Base-by-base conservation (phyloP, 2,888 invertebrate species). In the Pristionchus entomophagus region DNA sequence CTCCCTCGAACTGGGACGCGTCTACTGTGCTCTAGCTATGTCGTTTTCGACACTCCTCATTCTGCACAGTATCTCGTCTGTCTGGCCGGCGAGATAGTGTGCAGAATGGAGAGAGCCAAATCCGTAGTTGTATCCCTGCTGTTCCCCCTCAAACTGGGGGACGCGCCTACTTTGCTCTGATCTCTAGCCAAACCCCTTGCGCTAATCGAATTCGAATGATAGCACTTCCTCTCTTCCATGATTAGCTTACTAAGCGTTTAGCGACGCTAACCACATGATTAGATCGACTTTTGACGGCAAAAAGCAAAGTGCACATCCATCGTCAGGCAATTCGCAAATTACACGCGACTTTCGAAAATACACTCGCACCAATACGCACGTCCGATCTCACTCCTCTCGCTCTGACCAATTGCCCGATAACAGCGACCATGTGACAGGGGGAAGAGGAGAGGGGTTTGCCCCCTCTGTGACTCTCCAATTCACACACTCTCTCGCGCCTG, bases 121-220 rank as follows among this genome's bases (percentile, higher is more conserved):
- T n/a, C n/a, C n/a, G n/a, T n/a, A n/a, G n/a, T n/a, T n/a, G n/a
- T n/a, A n/a, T n/a, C n/a, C n/a, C n/a, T n/a, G n/a, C n/a, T n/a
- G n/a, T n/a, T n/a, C n/a, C n/a, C n/a, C n/a, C n/a, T n/a, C n/a
- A n/a, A n/a, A n/a, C n/a, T n/a, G n/a, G n/a, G n/a, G n/a, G n/a
- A n/a, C n/a, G n/a, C n/a, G n/a, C n/a, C n/a, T n/a, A n/a, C n/a
- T n/a, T n/a, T n/a, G n/a, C n/a, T 51, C 56, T 56, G n/a, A 5
- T 26, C n/a, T 56, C 56, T n/a, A 45, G 73, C 17, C 22, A 41
- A 77, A 41, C 73, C 56, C 19, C 56, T 56, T n/a, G 19, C 56
- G 56, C 56, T 56, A 56, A 56, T 56, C 56, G 56, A 56, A 56
- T 56, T n/a, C n/a, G n/a, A 56, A 56, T 56, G 56, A 56, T n/a